Conservation (phyloP, 2,113 vertebrate genomes). For the Arothron firmamentum region DNA sequence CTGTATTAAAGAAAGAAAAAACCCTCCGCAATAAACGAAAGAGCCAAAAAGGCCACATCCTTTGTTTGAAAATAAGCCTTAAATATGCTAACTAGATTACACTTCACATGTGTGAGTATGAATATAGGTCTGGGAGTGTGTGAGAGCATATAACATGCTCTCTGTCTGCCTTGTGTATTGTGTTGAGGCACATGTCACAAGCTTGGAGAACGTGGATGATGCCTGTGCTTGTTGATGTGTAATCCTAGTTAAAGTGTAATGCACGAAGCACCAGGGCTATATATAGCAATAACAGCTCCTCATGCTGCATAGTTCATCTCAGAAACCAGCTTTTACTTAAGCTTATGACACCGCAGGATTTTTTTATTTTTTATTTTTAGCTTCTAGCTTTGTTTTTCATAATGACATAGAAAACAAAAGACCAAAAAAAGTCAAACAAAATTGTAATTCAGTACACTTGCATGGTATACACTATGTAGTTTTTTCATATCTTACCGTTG, state of each 20-base stretch:
- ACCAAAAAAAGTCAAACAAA: not conserved
- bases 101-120: slow-evolving; percentile 30
- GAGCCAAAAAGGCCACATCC: slow-evolving; percentile 29
- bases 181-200: slow-evolving; percentile 52
- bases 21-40: not conserved
- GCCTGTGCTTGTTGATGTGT: slow-evolving; percentile 59
- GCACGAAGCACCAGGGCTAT: slow-evolving; percentile 48
- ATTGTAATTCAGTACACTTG: not conserved
- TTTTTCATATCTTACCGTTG: not conserved
- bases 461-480: not conserved
- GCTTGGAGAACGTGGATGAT: slow-evolving; percentile 49
- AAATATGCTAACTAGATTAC: slow-evolving; percentile 10
- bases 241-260: slow-evolving; percentile 62
- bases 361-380: slow-evolving; percentile 12
- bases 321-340: slow-evolving; percentile 22
- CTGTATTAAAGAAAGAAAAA: slow-evolving; percentile 33
- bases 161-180: slow-evolving; percentile 35
- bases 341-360: not conserved
- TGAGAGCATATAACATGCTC: slow-evolving; percentile 51
- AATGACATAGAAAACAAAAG: slow-evolving; percentile 6
- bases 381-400: slow-evolving; percentile 18
- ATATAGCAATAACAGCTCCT: slow-evolving; percentile 61
- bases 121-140: slow-evolving; percentile 31
- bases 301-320: slow-evolving; percentile 52
- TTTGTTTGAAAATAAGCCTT: slow-evolving; percentile 50